Conservation (phyloP, 2,797 vertebrate genomes). For the Siniperca obscura region DNA sequence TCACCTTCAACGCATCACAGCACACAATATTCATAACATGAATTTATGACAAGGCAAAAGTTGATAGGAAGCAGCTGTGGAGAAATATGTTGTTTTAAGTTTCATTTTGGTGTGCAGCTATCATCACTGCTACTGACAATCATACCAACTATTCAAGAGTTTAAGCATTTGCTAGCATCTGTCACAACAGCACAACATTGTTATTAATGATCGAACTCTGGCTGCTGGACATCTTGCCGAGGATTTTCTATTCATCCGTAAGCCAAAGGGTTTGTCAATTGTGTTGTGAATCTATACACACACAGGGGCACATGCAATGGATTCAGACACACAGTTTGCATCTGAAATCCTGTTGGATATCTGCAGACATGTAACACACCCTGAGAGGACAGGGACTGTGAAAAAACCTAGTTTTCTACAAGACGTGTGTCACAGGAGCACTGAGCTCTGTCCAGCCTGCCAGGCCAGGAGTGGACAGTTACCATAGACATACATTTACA, state of each 20-base stretch:
- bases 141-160: background rate
- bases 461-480: conserved; percentile 12
- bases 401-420: conserved; percentile 1
- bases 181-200: background rate
- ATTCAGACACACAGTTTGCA: background rate
- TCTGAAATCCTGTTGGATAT: conserved; percentile 3
- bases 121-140: background rate
- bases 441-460: conserved; percentile 27
- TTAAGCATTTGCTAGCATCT: background rate
- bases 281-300: background rate
- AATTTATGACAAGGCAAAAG: background rate
- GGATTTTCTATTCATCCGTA: background rate
- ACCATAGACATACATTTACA: conserved; percentile 23
- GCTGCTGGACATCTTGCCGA: background rate
- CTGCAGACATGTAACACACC: background rate
- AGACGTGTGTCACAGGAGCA: conserved; percentile 34
- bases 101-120: background rate
- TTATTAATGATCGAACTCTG: background rate
- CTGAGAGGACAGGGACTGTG: background rate
- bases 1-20: background rate
- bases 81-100: background rate
- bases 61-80: background rate
- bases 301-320: background rate
- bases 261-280: background rate
- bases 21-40: background rate